Evolutionary conservation across 2,113 vertebrate species (phyloP).

Genomic region (Coregonus clupeaformis): DNA sequence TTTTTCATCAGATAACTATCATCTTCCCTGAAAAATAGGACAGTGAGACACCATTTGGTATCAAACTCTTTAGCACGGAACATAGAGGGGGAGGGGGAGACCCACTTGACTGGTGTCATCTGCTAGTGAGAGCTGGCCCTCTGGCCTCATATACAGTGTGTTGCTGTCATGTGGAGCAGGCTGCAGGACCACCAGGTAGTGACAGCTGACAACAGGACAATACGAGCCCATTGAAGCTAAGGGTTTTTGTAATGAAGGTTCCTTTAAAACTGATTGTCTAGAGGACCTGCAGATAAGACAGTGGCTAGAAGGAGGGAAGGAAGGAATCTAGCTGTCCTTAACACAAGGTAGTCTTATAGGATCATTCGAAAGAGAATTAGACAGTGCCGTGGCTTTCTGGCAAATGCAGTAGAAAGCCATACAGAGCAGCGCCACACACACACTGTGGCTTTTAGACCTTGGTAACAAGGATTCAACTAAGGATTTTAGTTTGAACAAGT

Average conservation of each 20-base stretch:
- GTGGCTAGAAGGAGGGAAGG: conserved; percentile 17
- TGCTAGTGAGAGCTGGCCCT: conserved; percentile 58
- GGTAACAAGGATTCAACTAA: not conserved
- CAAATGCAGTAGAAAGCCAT: not conserved
- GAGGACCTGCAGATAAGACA: conserved; percentile 46
- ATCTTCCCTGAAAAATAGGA: no score
- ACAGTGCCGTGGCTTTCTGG: not conserved
- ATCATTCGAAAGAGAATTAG: not conserved
- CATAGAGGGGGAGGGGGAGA: not conserved
- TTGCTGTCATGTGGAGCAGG: conserved; percentile 57
- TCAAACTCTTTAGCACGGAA: no score
- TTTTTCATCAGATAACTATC: no score
- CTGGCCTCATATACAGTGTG: conserved; percentile 36
- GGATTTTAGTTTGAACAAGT: not conserved
- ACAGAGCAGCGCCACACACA: not conserved
- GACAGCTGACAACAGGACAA: conserved; percentile 71
- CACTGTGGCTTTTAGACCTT: not conserved
- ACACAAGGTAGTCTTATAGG: not conserved
- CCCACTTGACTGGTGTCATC: conserved; percentile 46
- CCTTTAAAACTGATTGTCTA: conserved; percentile 56
- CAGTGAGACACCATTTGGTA: no score
- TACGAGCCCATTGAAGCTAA: conserved; percentile 36
- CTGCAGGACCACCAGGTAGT: conserved; percentile 55
- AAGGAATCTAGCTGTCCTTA: not conserved
- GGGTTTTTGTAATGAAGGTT: conserved; percentile 41